phyloP scores from a whole-genome alignment of 1,140 invertebrate species.

The Laodelphax striatellus region DNA sequence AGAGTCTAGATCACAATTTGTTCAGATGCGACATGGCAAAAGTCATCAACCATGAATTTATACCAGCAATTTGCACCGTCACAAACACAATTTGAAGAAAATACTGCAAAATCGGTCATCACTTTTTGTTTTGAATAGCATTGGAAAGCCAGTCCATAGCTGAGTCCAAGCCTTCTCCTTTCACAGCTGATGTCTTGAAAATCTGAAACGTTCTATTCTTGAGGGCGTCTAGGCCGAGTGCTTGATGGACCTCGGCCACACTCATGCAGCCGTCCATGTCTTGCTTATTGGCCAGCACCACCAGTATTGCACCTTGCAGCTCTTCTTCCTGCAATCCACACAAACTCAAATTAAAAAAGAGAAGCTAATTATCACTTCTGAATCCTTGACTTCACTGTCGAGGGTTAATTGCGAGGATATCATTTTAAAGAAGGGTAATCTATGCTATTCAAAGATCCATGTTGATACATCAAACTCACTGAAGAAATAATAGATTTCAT shows the following conservation, averaged over 20 bases:
- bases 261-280: slow-evolving; percentile 95
- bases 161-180: slow-evolving; percentile 96
- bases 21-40: neutral
- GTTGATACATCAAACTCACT: too few species aligned
- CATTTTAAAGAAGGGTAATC: too few species aligned
- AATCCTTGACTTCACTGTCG: too few species aligned
- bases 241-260: slow-evolving; percentile 92
- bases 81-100: neutral
- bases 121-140: slow-evolving; percentile 78
- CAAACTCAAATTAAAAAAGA: too few species aligned
- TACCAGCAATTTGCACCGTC: neutral
- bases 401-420: too few species aligned
- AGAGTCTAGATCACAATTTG: too few species aligned
- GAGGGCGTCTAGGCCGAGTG: slow-evolving; percentile 84
- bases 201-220: slow-evolving; percentile 99
- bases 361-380: too few species aligned
- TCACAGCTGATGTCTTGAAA: slow-evolving; percentile 96
- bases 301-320: slow-evolving; percentile 84
- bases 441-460: too few species aligned
- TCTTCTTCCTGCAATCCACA: slow-evolving; percentile 76
- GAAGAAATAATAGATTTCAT: too few species aligned
- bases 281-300: slow-evolving; percentile 99
- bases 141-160: slow-evolving; percentile 98
- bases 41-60: neutral
- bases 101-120: slow-evolving; percentile 25